Conservation (phyloP, 2,797 vertebrate species). For the Lophotriccus pileatus region DNA sequence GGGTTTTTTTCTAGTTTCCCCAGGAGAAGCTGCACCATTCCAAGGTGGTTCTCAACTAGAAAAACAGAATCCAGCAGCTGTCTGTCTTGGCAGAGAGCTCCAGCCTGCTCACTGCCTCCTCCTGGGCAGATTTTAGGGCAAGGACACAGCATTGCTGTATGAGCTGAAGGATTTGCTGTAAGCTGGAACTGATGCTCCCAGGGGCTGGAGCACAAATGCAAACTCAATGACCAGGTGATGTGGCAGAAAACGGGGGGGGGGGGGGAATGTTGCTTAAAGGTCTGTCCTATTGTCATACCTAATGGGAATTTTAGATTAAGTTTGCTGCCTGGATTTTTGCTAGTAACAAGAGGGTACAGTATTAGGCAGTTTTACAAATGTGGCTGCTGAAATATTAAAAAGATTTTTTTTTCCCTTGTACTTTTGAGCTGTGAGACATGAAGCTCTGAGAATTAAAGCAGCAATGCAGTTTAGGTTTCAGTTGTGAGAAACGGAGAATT, state of each 20-base stretch:
- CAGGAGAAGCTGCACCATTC: background rate
- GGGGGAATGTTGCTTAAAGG: background rate
- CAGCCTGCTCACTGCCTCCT: background rate
- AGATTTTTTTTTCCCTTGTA: background rate
- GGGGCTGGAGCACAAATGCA: background rate
- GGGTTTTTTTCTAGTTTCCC: background rate
- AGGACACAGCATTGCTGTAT: background rate
- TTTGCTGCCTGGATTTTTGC: background rate
- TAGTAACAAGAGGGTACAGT: background rate
- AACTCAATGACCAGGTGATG: background rate
- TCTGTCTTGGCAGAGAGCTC: background rate
- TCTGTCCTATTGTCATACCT: background rate
- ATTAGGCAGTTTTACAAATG: conserved; percentile 14
- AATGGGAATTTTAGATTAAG: background rate
- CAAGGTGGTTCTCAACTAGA: background rate
- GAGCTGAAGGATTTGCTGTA: background rate
- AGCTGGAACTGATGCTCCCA: background rate
- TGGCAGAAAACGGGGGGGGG: background rate
- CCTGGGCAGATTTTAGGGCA: background rate
- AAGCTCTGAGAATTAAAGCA: conserved; percentile 69
- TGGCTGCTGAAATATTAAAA: conserved; percentile 20
- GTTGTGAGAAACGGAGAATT: conserved; percentile 45
- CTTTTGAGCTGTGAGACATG: conserved; percentile 41
- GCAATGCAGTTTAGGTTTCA: conserved; percentile 52
- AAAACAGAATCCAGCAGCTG: background rate